These are phyloP conservation scores for Corydoras maculifer DNA, from an alignment of 2,113 vertebrate species.

Conservation along the genomic window DNA sequence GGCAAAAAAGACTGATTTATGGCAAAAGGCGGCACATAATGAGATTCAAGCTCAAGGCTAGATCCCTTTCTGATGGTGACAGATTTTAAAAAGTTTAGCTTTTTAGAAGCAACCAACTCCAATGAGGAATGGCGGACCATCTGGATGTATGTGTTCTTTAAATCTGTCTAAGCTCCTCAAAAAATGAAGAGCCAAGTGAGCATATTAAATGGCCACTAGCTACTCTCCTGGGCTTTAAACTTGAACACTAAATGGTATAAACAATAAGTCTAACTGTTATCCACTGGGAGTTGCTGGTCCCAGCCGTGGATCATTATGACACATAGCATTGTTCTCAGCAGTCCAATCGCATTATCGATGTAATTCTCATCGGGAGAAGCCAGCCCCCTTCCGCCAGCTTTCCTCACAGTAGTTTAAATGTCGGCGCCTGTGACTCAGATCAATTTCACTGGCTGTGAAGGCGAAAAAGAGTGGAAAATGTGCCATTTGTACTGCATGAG, in stretches of 20 bases:
- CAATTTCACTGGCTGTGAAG: slow-evolving; percentile 39
- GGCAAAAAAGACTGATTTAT: slow-evolving; percentile 50
- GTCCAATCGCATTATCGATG: slow-evolving; percentile 45
- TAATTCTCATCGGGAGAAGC: slow-evolving; percentile 9
- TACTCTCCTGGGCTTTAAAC: no score
- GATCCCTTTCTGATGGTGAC: slow-evolving; percentile 39
- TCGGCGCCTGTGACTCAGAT: slow-evolving; percentile 30
- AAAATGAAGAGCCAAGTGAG: no score
- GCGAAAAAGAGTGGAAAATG: no score
- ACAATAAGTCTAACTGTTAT: no score
- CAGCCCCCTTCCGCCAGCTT: slow-evolving; percentile 1
- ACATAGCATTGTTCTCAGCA: slow-evolving; percentile 38
- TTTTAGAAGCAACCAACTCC: slow-evolving; percentile 30
- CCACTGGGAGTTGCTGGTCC: no score
- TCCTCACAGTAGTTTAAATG: slow-evolving; percentile 29
- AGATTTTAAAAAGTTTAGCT: slow-evolving; percentile 48
- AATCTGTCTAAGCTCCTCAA: no score
- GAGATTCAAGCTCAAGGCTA: slow-evolving; percentile 52
- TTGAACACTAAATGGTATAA: no score
- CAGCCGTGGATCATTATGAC: not conserved
- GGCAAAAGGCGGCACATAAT: slow-evolving; percentile 47
- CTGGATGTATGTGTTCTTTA: no score
- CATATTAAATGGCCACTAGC: no score
- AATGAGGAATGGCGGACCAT: slow-evolving; percentile 34
- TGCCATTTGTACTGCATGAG: no score